phyloP scores from a whole-genome alignment of 2,797 vertebrate species.

The Allenopithecus nigroviridis region DNA sequence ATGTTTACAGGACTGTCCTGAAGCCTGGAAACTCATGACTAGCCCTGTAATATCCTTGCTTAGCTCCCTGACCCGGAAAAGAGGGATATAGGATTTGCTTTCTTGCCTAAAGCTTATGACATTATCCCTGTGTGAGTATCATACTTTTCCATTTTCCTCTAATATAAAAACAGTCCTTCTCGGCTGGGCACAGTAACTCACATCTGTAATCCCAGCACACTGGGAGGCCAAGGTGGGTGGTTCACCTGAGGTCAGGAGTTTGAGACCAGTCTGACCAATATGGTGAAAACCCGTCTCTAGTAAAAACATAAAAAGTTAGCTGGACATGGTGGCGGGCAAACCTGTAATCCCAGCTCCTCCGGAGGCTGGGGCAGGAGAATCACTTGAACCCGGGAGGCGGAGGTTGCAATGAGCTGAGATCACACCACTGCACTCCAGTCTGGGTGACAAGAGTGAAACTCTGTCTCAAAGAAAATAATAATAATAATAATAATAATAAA shows the following conservation, averaged over 20 bases:
- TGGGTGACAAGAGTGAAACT: neutral
- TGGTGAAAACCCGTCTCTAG: neutral
- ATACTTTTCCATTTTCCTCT: neutral
- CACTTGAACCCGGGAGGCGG: fast-evolving
- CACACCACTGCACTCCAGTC: neutral
- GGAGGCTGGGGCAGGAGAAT: neutral
- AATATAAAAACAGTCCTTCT: neutral
- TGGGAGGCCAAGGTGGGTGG: neutral
- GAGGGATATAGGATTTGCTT: neutral
- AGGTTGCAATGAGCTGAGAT: neutral
- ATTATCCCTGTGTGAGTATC: neutral
- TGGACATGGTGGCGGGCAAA: neutral
- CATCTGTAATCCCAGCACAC: neutral
- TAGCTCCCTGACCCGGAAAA: neutral
- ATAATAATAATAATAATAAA: no score
- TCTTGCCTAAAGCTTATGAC: neutral
- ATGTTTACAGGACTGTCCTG: neutral
- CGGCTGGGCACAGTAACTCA: neutral
- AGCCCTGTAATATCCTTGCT: neutral
- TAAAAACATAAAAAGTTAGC: neutral
- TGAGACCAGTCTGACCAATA: neutral
- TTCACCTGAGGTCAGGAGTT: neutral
- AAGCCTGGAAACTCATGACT: neutral
- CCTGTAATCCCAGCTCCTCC: neutral
- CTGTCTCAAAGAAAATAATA: neutral